Base-by-base conservation (phyloP, 2,888 invertebrate species). In the Parapristionchus giblindavisi region DNA sequence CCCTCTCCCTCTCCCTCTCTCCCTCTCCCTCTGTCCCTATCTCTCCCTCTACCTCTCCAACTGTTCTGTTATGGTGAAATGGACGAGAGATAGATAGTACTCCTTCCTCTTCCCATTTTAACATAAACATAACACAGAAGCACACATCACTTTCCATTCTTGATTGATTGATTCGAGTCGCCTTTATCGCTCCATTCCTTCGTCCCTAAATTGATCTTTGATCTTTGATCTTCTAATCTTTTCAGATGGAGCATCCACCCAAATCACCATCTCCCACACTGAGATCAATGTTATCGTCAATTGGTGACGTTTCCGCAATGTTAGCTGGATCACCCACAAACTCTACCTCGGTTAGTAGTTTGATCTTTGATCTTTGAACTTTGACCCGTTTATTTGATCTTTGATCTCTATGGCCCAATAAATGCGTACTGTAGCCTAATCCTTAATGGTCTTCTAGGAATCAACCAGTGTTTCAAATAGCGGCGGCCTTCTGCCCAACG, bases 401-500 rank as follows among this genome's bases (percentile, higher is more conserved):
- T 51, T 68, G 51, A 68, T 51, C 68, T 68, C 21, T 14, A 24
- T 54, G 6, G 54, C 8, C 24, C 11, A 54, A 14, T 5, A 6
- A 6, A n/a, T n/a, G n/a, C n/a, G n/a, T n/a, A n/a, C n/a, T n/a
- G n/a, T n/a, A n/a, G n/a, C n/a, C n/a, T n/a, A n/a, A n/a, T n/a
- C n/a, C n/a, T n/a, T n/a, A n/a, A 8, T n/a, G 14, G n/a, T 27
- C 6, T 54, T 68, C 27, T 61, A 73, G 60, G 73, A 73, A 51
- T 60, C 73, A 1, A 61, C 73, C 5, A 51, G 48, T 24, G 40
- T 51, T 32, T 27, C 27, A n/a, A 51, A 77, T 1, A 54, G 58
- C n/a, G 54, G 58, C 14, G 76, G 78, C 17, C 79, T 86, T 3
- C 76, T 87, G 68, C 87, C 87, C 27, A 87, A 88, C 78, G 87